A percentile compares a stretch with the other conserved stretches of the same genome.
phyloP scores from a whole-genome alignment of 2,797 vertebrate species.

The Cheirogaleus major region DNA sequence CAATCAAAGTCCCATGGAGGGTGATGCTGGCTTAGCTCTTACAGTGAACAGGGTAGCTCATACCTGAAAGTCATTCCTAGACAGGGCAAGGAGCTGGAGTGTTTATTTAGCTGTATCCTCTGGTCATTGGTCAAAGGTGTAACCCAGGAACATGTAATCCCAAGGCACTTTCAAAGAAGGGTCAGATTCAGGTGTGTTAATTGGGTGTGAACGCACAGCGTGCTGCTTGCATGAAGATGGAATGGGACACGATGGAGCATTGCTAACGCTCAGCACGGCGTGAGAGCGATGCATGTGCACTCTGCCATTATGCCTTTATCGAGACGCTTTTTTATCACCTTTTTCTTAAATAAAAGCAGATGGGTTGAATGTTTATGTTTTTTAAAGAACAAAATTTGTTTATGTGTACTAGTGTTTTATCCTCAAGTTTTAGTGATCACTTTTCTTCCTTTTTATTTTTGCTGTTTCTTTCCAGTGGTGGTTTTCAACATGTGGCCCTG shows the following conservation, averaged over 20 bases:
- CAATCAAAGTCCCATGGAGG: background rate
- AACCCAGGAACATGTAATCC: background rate
- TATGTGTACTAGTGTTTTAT: background rate
- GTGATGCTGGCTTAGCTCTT: background rate
- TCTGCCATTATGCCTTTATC: background rate
- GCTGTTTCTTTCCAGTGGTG: background rate
- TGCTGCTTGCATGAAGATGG: too few species aligned
- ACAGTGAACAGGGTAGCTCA: background rate
- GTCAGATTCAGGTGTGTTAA: background rate
- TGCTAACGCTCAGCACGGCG: accelerated
- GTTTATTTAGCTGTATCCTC: background rate
- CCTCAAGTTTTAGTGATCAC: background rate
- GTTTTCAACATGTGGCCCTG: background rate
- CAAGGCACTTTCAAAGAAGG: background rate
- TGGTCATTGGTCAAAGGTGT: background rate
- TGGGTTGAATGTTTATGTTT: background rate
- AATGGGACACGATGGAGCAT: accelerated
- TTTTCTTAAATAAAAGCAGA: background rate
- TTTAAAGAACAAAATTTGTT: background rate
- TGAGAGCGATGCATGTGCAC: background rate
- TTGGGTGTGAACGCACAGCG: background rate
- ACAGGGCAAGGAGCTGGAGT: background rate
- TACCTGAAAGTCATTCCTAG: background rate
- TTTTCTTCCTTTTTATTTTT: background rate
- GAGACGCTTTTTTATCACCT: background rate